Evolutionary conservation across 92 coral and sea anemone genomes (phyloP), one percentile per base, ranked within the genome.

Genomic region (Paramuricea clavata): DNA sequence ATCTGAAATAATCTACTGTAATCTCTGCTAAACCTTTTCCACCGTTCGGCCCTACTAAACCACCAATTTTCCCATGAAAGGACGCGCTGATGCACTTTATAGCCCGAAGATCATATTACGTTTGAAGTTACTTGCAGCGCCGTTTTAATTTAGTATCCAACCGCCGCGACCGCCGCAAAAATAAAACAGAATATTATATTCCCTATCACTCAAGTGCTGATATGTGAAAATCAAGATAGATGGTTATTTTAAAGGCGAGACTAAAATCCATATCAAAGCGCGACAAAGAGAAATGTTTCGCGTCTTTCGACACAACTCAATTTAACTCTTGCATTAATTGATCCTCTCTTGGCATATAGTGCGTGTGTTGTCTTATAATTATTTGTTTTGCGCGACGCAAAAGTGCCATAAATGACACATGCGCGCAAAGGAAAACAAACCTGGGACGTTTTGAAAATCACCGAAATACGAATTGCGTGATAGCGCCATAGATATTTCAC

Each of bases 201-300:
- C 41, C 41, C 15, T 65, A 65, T 65, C 72, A 65, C 35, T 30
- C 72, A 13, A 65, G 72, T 28, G 62, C 62, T 54, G 62, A 54
- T 54, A 54, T 21, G 25, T 9, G 62, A 19, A 21, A 54, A 19
- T 54, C 62, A 54, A 19, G 62, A 54, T 54, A 54, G 27, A 54
- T 10, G 7, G 62, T 54, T 2, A 19, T 54, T 2, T 33, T 12
- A 13, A 26, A 33, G 39, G 39, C 35, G 42, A 65, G 72, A 13
- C 33, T 28, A 60, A 60, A 10, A 5, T 60, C 32, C 12, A 60
- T 9, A 60, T 25, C n/a, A 65, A 65, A 27, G 28, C 12, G 36
- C 39, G n/a, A 15, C 39, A 12, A 3, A 10, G 41, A 17, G 21
- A 33, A 65, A 65, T 65, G 72, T 15, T 65, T 5, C 17, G 17